Base-by-base conservation (phyloP, 2,113 vertebrate genomes). In the Lichenostomus cassidix region DNA sequence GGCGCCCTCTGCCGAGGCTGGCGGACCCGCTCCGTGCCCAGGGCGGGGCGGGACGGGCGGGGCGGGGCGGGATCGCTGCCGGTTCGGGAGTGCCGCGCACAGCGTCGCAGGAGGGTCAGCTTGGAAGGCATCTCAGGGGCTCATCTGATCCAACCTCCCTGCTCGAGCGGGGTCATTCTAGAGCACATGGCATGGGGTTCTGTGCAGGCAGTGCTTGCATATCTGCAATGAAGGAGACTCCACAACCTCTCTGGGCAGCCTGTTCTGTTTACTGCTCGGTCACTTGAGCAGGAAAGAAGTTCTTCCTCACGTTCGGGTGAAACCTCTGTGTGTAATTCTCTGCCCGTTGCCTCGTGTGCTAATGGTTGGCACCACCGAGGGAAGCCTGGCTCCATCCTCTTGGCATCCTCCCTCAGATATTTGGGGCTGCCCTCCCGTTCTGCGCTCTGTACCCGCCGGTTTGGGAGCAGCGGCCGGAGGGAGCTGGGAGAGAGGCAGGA, bases 391-490 rank as follows among this genome's bases (percentile, higher is more conserved):
- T 89, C 23, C 52, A n/a, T 67, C 46, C 29, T 39, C n/a, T 39
- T n/a, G 46, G 53, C n/a, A 2, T 10, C n/a, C 2, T n/a, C 39
- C 16, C 16, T 10, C 9, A 6, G 28, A 3, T 22, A 6, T 14
- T 12, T 12, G 46, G 6, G 13, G 39, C 5, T 11, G 47, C 12
- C 20, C 24, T 75, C 7, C 46, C 11, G 15, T 23, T 15, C 3
- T 15, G 52, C 4, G 0, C 17, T 0, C 42, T 1, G 21, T 41
- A 33, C 53, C 47, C 4, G 6, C n/a, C 1, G 4, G 21, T 11
- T 12, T 15, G 46, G 64, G 52, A 37, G 17, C 50, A 7, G 68
- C 10, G 52, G 28, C 12, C 20, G 29, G 16, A n/a, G 29, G 23
- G 24, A 24, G n/a, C 52, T 14, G 71, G 47, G 24, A 19, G n/a